phyloP scores from a whole-genome alignment of 2,113 vertebrate genomes.

The Cynopterus brachyotis region DNA sequence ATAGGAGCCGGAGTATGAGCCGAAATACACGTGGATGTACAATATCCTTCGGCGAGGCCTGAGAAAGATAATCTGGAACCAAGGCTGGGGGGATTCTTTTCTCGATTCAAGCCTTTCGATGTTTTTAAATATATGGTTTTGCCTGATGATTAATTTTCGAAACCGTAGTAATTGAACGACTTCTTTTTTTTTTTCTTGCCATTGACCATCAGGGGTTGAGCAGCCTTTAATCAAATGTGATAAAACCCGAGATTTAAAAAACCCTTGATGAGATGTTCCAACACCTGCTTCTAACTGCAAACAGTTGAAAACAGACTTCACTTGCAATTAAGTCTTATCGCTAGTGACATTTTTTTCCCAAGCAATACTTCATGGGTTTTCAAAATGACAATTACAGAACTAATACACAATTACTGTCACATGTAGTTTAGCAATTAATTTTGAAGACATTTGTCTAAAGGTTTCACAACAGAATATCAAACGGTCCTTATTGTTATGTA shows the following conservation, averaged over 20 bases:
- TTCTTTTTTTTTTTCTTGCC: conserved; percentile 74
- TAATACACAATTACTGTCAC: conserved; percentile 89
- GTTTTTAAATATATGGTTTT: conserved; percentile 69
- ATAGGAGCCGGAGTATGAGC: conserved; percentile 65
- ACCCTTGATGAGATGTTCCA: conserved; percentile 83
- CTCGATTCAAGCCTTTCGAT: conserved; percentile 65
- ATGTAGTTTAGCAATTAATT: conserved; percentile 85
- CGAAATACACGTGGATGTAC: conserved; percentile 75
- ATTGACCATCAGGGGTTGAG: conserved; percentile 78
- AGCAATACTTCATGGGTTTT: conserved; percentile 86
- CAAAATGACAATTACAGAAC: conserved; percentile 87
- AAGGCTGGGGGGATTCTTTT: conserved; percentile 62
- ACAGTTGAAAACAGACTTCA: conserved; percentile 87
- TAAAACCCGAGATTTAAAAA: conserved; percentile 85
- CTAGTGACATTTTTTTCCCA: conserved; percentile 83
- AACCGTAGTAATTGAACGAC: conserved; percentile 75
- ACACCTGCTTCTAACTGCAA: conserved; percentile 85
- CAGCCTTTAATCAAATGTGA: conserved; percentile 84
- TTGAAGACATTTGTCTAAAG: conserved; percentile 86
- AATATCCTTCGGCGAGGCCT: conserved; percentile 69
- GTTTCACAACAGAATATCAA: conserved; percentile 81
- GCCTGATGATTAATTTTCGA: conserved; percentile 65
- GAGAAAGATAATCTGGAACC: conserved; percentile 72
- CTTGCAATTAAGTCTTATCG: conserved; percentile 87
- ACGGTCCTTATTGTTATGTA: conserved; percentile 82